Base-by-base conservation (phyloP, 2,797 vertebrate species). In the Hoplostethus mediterraneus region DNA sequence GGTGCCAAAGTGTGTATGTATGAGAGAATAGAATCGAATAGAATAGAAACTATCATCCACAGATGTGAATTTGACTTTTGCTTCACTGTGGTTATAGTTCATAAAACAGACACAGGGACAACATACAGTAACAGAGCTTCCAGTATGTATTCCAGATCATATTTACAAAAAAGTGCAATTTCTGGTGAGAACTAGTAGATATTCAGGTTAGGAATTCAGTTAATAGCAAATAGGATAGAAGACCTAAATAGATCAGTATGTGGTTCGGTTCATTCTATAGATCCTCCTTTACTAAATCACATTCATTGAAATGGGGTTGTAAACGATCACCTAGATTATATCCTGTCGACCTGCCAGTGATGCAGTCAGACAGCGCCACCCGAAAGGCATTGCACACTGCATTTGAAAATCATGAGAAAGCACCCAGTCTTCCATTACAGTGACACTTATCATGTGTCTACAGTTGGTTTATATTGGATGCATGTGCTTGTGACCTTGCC, bases 181-280 rank as follows among this genome's bases (percentile, higher is more conserved):
- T 42, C 40, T 42, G 10, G 1, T 42, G 48, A 36, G 40, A 75
- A 62, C 8, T 52, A 1, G 10, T 44, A 44, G 3, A 44, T 11
- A 44, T 2, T 9, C n/a, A 67, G 12, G 25, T 61, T 65, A 72
- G 42, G 58, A 64, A 75, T 67, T 71, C 67, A 8, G 40, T 64
- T 56, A 79, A 81, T 62, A 70, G 62, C n/a, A 61, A 61, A 67
- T 30, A 54, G 47, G 82, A 83, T 84, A 83, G 83, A 60, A 31
- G 38, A 11, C 9, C 31, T 61, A n/a, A n/a, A n/a, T n/a, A n/a
- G n/a, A n/a, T 49, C 53, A 72, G 67, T 52, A 77, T 8, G 67
- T 69, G 31, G 63, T 38, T 68, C 28, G 65, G 60, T 54, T 4
- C 62, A 47, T 60, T 62, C 17, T 38, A 30, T 55, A 62, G 42